Evolutionary conservation across 2,888 invertebrate genomes (phyloP).

Genomic region (Artemia sinica): DNA sequence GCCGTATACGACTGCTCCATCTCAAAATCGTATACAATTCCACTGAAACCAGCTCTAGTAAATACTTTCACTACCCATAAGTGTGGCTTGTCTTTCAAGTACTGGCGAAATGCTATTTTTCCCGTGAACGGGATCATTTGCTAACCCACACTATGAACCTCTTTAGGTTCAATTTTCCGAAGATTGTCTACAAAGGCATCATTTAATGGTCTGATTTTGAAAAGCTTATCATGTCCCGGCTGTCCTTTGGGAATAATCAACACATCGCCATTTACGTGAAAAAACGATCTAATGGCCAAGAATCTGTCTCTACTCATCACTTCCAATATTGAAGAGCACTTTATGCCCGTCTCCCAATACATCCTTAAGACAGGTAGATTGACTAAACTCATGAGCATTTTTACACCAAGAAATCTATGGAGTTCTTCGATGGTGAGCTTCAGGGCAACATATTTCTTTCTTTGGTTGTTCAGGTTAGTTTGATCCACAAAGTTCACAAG

Average conservation of each 20-base stretch:
- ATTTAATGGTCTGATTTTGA: background rate
- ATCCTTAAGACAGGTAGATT: background rate
- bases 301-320: no score
- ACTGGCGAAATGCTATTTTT: background rate
- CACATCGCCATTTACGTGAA: slow-evolving; percentile 2
- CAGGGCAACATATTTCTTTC: slow-evolving; percentile 3
- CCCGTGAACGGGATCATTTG: slow-evolving; percentile 3
- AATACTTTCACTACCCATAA: no score
- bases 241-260: slow-evolving; percentile 6
- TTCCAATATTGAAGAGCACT: background rate
- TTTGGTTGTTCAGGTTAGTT: slow-evolving; percentile 2
- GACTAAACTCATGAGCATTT: slow-evolving; percentile 2
- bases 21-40: no score
- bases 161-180: slow-evolving; percentile 1
- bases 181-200: no score
- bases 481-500: slow-evolving; percentile 6
- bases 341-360: slow-evolving; percentile 5
- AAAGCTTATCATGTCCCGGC: slow-evolving; percentile 3
- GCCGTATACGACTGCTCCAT: no score
- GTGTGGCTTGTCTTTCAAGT: no score
- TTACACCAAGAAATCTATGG: slow-evolving; percentile 1
- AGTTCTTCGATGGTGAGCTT: slow-evolving; percentile 2
- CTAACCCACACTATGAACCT: slow-evolving; percentile 1
- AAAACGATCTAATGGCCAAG: slow-evolving; percentile 5
- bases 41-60: no score